Percentiles rank a stretch among this genome's conserved stretches.
Conservation (phyloP, 2,113 vertebrate genomes). For the Apus apus region DNA sequence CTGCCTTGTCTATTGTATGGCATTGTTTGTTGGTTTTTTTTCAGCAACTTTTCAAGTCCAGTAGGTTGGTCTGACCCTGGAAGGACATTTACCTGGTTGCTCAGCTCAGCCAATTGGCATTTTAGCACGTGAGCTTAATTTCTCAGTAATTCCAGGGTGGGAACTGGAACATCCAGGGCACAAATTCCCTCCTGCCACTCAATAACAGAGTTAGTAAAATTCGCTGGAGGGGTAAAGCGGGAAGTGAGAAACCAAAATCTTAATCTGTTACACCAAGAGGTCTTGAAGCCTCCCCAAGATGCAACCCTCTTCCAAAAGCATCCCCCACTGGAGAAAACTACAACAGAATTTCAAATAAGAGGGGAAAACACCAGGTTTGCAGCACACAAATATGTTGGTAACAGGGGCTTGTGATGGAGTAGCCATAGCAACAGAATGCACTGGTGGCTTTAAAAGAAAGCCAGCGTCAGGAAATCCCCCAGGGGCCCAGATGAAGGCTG, state of each 20-base stretch:
- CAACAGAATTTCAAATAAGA: background rate
- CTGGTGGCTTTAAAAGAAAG: background rate
- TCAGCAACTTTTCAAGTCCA: background rate
- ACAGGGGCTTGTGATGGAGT: background rate
- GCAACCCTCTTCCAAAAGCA: background rate
- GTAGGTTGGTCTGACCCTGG: background rate
- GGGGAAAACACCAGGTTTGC: background rate
- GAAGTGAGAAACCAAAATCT: background rate
- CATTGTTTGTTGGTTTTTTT: background rate
- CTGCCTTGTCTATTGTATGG: accelerated
- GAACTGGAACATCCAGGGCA: background rate
- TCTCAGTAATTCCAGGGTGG: background rate
- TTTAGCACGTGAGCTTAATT: background rate
- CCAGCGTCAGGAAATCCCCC: background rate
- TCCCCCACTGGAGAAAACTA: background rate
- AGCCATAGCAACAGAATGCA: background rate
- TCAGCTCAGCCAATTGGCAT: background rate
- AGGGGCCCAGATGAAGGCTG: background rate
- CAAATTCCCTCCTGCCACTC: background rate
- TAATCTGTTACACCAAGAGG: background rate
- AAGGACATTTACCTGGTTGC: background rate
- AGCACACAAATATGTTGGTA: background rate
- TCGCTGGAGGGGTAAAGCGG: background rate
- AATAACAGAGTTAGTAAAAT: background rate
- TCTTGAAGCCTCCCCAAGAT: background rate